These are phyloP conservation scores for Drosophila nr. perissopoda DNA, from an alignment of 2,888 invertebrate genomes.

Conservation along the genomic window DNA sequence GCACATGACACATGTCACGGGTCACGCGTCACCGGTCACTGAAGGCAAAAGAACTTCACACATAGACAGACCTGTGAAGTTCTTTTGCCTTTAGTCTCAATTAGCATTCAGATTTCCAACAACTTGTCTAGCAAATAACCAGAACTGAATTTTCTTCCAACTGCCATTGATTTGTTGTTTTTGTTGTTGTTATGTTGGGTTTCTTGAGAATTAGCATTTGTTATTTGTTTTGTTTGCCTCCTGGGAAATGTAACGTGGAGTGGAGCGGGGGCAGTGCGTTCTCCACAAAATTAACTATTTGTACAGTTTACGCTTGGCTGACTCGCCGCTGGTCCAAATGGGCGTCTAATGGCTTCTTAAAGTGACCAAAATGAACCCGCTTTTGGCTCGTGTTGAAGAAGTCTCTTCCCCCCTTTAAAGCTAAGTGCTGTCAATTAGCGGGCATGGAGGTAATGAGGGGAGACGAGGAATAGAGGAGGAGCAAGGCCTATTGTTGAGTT, in stretches of 20 bases:
- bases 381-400: conserved; percentile 59
- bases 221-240: conserved; percentile 27
- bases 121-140: conserved; percentile 59
- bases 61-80: conserved; percentile 17
- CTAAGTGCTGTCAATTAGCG: conserved; percentile 63
- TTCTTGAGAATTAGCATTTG: conserved; percentile 64
- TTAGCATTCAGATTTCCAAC: conserved; percentile 48
- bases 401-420: not conserved
- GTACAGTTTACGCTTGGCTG: conserved; percentile 68
- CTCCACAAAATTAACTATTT: conserved; percentile 42
- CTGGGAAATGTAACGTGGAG: not conserved
- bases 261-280: not conserved
- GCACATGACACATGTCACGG: not conserved
- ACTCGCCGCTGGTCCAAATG: conserved; percentile 24
- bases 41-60: not conserved
- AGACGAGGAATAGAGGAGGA: not conserved
- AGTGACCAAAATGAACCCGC: conserved; percentile 70
- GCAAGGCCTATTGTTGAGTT: conserved; percentile 22
- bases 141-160: conserved; percentile 18
- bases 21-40: conserved; percentile 35
- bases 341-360: conserved; percentile 64
- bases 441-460: conserved; percentile 12
- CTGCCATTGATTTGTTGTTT: conserved; percentile 52
- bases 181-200: conserved; percentile 5
- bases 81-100: conserved; percentile 36